Conservation (phyloP, 1,140 invertebrate species). For the Halesus radiatus region DNA sequence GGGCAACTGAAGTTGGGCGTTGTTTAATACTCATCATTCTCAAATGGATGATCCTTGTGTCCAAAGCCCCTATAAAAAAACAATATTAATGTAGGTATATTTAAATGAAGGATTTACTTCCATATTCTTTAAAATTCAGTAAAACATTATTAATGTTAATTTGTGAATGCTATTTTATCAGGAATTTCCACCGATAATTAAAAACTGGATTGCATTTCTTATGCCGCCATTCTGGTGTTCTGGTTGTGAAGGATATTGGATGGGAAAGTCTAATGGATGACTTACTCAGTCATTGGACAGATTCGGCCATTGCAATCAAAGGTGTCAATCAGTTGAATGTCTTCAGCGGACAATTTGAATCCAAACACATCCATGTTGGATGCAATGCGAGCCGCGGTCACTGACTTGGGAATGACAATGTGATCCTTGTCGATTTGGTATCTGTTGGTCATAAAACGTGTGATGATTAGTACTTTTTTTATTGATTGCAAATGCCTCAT, state of each 20-base stretch:
- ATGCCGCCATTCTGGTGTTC: too few species aligned
- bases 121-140: too few species aligned
- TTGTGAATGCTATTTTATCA: too few species aligned
- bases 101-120: too few species aligned
- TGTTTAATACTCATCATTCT: conserved; percentile 60
- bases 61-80: conserved; percentile 62
- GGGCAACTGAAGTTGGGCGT: too few species aligned
- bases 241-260: too few species aligned
- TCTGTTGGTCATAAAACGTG: conserved; percentile 3
- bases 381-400: conserved; percentile 75
- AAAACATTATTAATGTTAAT: too few species aligned
- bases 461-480: too few species aligned
- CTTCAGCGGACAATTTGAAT: conserved; percentile 74
- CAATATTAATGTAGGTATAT: conserved; percentile 16
- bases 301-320: conserved; percentile 67
- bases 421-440: conserved; percentile 67
- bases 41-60: conserved; percentile 65
- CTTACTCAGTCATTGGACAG: conserved; percentile 62
- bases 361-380: conserved; percentile 82
- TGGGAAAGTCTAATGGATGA: too few species aligned
- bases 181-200: too few species aligned
- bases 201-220: too few species aligned
- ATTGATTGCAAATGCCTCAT: too few species aligned
- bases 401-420: conserved; percentile 73
- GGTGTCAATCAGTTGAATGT: conserved; percentile 66